Evolutionary conservation across 2,113 vertebrate species (phyloP).

Genomic region (Noturus placidus): DNA sequence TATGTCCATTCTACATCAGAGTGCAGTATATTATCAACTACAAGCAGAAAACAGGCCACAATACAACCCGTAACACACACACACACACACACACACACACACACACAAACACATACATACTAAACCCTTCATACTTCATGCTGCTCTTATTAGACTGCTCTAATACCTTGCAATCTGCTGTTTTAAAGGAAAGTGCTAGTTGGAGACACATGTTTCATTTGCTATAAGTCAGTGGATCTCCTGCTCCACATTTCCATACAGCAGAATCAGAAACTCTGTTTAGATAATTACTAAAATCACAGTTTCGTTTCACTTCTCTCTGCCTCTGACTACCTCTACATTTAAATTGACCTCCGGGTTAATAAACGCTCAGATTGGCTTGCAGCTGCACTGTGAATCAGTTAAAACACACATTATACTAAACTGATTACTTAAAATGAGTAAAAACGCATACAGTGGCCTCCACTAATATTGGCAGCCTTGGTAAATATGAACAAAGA

Average conservation of each 20-base stretch:
- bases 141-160: conserved; percentile 14
- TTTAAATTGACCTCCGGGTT: not conserved
- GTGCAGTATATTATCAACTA: conserved; percentile 41
- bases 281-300: conserved; percentile 22
- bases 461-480: too few relatives aligned
- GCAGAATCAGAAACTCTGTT: conserved; percentile 16
- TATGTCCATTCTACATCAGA: conserved; percentile 40
- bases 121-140: not conserved
- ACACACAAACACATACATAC: not conserved
- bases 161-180: not conserved
- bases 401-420: not conserved
- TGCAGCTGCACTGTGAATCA: not conserved
- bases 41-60: conserved; percentile 38
- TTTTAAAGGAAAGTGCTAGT: not conserved
- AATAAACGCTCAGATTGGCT: not conserved
- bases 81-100: not conserved
- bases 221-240: conserved; percentile 7
- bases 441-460: too few relatives aligned
- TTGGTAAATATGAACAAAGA: too few relatives aligned
- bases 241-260: not conserved
- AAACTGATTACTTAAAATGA: not conserved
- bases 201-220: not conserved
- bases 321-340: not conserved
- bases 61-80: not conserved
- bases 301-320: conserved; percentile 17